Evolutionary conservation across 2,888 invertebrate species (phyloP).

Genomic region (Tiphia femorata): DNA sequence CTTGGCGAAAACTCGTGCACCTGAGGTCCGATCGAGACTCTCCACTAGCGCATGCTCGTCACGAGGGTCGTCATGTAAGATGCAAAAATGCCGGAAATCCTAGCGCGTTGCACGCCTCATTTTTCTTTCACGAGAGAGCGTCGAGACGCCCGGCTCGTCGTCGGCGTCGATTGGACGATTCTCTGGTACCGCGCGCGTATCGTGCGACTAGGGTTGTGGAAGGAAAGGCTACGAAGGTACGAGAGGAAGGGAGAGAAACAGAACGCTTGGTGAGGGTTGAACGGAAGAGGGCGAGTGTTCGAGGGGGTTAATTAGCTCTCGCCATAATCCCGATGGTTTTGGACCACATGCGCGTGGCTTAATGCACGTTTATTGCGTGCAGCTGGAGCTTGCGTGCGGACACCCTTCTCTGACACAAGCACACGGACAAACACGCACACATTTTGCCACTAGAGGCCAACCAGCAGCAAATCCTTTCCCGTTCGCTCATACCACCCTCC

Average conservation of each 20-base stretch:
- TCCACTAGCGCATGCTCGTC: no score
- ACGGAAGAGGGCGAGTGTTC: conserved; percentile 9
- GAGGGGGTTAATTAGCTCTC: conserved; percentile 43
- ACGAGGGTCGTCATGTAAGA: no score
- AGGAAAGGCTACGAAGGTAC: background rate
- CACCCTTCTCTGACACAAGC: conserved; percentile 2
- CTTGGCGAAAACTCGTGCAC: no score
- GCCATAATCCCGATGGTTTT: conserved; percentile 43
- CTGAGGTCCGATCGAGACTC: no score
- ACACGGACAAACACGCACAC: background rate
- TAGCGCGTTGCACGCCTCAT: no score
- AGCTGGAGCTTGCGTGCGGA: conserved; percentile 33
- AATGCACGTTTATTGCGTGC: conserved; percentile 43
- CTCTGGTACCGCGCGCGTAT: background rate
- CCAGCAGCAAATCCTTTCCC: no score
- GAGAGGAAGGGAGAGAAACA: background rate
- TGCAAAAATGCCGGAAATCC: no score
- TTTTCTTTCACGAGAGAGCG: background rate
- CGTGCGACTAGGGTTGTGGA: background rate
- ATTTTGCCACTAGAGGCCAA: no score
- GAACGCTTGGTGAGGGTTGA: background rate
- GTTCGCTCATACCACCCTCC: background rate
- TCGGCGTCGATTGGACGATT: background rate
- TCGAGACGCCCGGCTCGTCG: background rate
- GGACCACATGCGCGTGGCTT: conserved; percentile 41